phyloP scores from a whole-genome alignment of 2,113 vertebrate species.

The Hippolais icterina region DNA sequence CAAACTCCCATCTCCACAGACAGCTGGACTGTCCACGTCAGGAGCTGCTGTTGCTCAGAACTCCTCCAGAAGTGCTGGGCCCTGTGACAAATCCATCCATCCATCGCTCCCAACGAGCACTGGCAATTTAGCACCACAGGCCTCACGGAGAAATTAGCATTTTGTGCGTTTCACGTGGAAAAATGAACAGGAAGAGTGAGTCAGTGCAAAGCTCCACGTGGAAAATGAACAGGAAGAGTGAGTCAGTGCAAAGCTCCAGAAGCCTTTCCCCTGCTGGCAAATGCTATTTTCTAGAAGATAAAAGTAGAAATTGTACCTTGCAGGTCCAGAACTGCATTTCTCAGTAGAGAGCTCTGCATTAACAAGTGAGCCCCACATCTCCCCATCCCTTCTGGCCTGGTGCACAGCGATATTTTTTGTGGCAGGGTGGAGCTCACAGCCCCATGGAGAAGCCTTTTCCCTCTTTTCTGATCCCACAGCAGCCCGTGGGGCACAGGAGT shows the following conservation, averaged over 20 bases:
- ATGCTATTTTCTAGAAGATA: conserved; percentile 35
- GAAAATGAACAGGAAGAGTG: conserved; percentile 58
- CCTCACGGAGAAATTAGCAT: conserved; percentile 25
- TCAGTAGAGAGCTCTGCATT: not conserved
- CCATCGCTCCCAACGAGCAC: not conserved
- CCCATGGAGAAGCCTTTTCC: not conserved
- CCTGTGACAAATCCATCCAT: conserved; percentile 35
- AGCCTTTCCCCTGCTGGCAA: conserved; percentile 45
- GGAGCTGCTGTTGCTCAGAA: not conserved
- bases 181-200: conserved; percentile 62
- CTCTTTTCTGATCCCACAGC: not conserved
- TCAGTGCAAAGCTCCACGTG: conserved; percentile 46
- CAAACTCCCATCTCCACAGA: not conserved
- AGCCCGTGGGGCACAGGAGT: accelerated
- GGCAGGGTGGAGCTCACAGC: not conserved
- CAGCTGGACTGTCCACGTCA: not conserved
- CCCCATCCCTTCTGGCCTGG: not conserved
- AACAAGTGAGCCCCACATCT: not conserved
- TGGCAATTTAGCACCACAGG: conserved; percentile 58
- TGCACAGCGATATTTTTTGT: accelerated
- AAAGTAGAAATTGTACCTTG: conserved; percentile 43
- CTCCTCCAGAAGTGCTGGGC: not conserved
- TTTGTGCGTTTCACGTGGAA: conserved; percentile 42
- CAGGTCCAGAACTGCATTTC: not conserved
- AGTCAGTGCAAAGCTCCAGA: conserved; percentile 50